Base-by-base conservation (phyloP, 2,113 vertebrate genomes). In the Paradisaea rubra region DNA sequence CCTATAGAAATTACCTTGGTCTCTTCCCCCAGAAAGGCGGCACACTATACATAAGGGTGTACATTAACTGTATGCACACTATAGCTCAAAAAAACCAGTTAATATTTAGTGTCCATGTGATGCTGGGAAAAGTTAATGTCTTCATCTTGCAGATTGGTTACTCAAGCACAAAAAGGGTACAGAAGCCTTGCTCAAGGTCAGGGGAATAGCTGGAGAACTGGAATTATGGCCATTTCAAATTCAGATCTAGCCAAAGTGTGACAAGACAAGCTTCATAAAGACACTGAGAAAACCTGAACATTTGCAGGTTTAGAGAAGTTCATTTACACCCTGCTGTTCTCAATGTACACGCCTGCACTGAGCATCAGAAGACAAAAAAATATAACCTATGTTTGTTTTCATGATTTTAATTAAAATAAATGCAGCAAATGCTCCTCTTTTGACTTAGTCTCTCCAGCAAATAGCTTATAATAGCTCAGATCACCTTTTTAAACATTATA, bases 31-130 rank as follows among this genome's bases (percentile, higher is more conserved):
- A 76, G 42, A 25, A 76, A 65, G 52, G 42, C 18, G 65, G 28
- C 22, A 77, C 30, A 30, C 49, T 42, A 39, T 69, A 61, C 17
- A 17, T 39, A 53, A 91, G 69, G 89, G 57, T 94, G 50, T 66
- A 80, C 66, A 94, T 96, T 95, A 95, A 96, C 95, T 83, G 35
- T 50, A 44, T 61, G 69, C 63, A 89, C 63, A 41, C 53, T 81
- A 24, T 37, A 57, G 83, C 45, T 85, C 33, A 61, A 76, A 95
- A 89, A 92, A 71, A 78, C 14, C 61, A 94, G 94, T 94, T 95
- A 95, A 93, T 93, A 93, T 89, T 95, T 92, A 95, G 78, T 73
- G 63, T 50, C 45, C 27, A 4, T 41, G 49, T 19, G 53, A 65
- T 45, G 59, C 24, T 82, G 83, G 45, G 61, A 74, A 81, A 49